Conservation (phyloP, 1,140 invertebrate genomes). For the Thaumatotibia leucotreta region DNA sequence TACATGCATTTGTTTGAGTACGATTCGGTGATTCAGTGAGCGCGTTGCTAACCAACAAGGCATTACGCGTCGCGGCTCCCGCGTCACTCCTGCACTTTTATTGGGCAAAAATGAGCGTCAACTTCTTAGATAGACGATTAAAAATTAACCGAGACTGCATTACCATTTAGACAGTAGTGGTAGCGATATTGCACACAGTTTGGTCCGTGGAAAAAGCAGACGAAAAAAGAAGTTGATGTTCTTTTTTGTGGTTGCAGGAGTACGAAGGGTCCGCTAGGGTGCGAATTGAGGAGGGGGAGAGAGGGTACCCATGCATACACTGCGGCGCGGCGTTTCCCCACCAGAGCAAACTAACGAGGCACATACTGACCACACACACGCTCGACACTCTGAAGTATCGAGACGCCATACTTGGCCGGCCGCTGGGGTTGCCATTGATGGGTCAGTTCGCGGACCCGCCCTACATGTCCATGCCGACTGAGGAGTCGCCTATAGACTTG, state of each 20-base stretch:
- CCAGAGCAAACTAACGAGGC: conserved; percentile 91
- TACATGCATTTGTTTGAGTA: conserved; percentile 56
- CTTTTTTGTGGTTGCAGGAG: conserved; percentile 95
- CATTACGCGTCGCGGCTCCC: conserved; percentile 68
- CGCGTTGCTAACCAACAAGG: conserved; percentile 68
- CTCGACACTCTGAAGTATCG: conserved; percentile 90
- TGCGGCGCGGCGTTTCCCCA: conserved; percentile 91
- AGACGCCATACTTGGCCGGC: conserved; percentile 80
- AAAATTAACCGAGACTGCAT: conserved; percentile 66
- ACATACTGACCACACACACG: conserved; percentile 91
- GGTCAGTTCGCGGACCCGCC: conserved; percentile 70
- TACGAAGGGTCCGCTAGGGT: conserved; percentile 81
- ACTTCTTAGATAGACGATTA: conserved; percentile 84
- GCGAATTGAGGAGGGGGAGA: conserved; percentile 69
- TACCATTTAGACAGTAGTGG: conserved; percentile 72
- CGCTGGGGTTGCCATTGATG: conserved; percentile 74
- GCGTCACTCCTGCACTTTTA: conserved; percentile 73
- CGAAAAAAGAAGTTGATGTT: conserved; percentile 92
- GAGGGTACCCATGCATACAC: conserved; percentile 87
- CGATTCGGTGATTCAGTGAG: conserved; percentile 55
- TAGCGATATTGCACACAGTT: conserved; percentile 69
- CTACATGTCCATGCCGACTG: conserved; percentile 68
- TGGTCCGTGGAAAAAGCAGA: conserved; percentile 61
- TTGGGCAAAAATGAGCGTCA: conserved; percentile 96
- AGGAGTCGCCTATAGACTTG: conserved; percentile 72